Evolutionary conservation across 2,797 vertebrate species (phyloP), one percentile per base, ranked within the genome.

Genomic region (Sparidentex hasta): DNA sequence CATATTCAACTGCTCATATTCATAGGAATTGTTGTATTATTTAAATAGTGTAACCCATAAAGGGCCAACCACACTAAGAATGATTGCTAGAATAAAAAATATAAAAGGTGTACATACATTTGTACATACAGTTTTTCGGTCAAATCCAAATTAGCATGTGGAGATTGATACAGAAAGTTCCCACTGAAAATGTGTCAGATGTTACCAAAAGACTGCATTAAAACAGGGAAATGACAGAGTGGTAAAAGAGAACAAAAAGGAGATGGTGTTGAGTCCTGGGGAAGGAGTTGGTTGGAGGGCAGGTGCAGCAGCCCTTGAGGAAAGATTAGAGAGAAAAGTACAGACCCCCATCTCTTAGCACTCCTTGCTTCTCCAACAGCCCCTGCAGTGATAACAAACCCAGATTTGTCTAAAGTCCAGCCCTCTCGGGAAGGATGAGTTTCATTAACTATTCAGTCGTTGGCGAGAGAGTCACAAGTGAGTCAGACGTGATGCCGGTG

Each of bases 351-450:
- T 91, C 81, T 88, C 73, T 86, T 70, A 76, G 69, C 75, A 63
- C 69, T 52, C 74, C 72, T 76, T 74, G 71, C 86, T 69, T 79
- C 76, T 71, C 80, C 80, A 88, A 74, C 83, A 80, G 73, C 71
- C 80, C 92, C 86, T 84, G 86, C 87, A 85, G 86, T 86, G 77
- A 84, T 76, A 85, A 94, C 91, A 94, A 89, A 92, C 91, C 83
- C 82, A 87, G 89, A 90, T 94, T 87, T 94, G 92, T 93, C 87
- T 86, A 65, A 65, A 16, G 38, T 80, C 83, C 77, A 38, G 80
- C 69, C 56, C 82, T 85, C 90, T 76, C 6, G 64, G 78, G 86
- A 88, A 81, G 85, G 87, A 91, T 80, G 82, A 59, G 41, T 91
- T 91, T 88, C 76, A 93, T 92, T 87, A 91, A 85, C 70, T 80